Base-by-base conservation (phyloP, 1,140 invertebrate genomes). In the Pseudoatta argentina region DNA sequence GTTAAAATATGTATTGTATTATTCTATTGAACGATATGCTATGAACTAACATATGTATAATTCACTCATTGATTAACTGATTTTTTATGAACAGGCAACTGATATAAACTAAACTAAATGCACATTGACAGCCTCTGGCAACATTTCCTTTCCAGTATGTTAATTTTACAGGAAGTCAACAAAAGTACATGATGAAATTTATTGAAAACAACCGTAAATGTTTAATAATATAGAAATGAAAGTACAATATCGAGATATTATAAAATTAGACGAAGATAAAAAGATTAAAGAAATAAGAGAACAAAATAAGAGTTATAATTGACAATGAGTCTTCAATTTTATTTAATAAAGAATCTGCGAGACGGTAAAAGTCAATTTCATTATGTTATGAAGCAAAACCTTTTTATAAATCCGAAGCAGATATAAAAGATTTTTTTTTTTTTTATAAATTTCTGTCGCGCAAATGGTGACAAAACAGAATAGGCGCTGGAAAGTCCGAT, bases 121-220 rank as follows among this genome's bases (percentile, higher is more conserved):
- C 79, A 48, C 1, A 0, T 21, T 48, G 66, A 59, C 66, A 72
- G 66, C 79, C 57, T 55, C n/a, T 48, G 55, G 69, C 55, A 39
- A 61, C 30, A 55, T 61, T 73, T 55, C 24, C 39, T 48, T 61
- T 51, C 18, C 3, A 44, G 61, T 34, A 34, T 63, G 21, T 83
- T 75, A 75, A 83, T 82, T 59, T 61, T 59, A 73, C 39, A 51
- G 44, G 39, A 59, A 82, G 53, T 73, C 34, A 59, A 73, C 55
- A 59, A 59, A 75, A 39, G 44, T 21, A 18, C 14, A 14, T 48
- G 24, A 73, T 48, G 24, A 73, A 83, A 73, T 18, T 82, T n/a
- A 61, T 34, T 44, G 8, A 18, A 18, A 39, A 78, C 48, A 72
- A 44, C 10, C 21, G 16, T 24, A 44, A 71, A 30, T n/a, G 10